Evolutionary conservation across 1,140 invertebrate genomes (phyloP).

Genomic region (Trigoniulus corallinus): DNA sequence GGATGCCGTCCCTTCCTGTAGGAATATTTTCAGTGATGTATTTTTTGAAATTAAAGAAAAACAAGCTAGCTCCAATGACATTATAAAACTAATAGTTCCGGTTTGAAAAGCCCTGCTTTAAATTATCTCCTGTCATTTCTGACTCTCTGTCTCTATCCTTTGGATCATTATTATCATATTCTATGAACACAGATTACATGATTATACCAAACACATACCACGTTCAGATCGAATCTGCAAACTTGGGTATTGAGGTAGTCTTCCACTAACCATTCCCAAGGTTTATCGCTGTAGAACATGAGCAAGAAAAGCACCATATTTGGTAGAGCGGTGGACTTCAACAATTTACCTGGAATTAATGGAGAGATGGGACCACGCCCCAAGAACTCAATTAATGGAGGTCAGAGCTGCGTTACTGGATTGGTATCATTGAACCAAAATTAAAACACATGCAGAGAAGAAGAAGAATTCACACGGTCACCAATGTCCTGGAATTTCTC

Average conservation of each 20-base stretch:
- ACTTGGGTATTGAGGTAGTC: constrained; percentile 30
- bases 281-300: constrained; percentile 33
- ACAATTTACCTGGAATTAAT: constrained; percentile 30
- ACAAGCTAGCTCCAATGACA: too few species aligned
- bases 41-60: too few species aligned
- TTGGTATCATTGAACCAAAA: neutral
- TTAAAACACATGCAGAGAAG: neutral
- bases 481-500: neutral
- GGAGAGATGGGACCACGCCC: neutral
- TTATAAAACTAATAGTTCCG: too few species aligned
- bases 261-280: constrained; percentile 36
- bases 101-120: too few species aligned
- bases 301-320: constrained; percentile 31
- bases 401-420: neutral
- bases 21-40: too few species aligned
- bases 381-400: neutral
- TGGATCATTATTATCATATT: too few species aligned
- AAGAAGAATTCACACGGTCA: neutral
- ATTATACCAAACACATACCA: constrained; percentile 25
- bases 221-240: constrained; percentile 30
- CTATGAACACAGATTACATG: too few species aligned
- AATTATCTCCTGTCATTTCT: too few species aligned
- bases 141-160: too few species aligned
- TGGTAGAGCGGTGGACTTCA: constrained; percentile 29
- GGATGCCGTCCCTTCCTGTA: too few species aligned